These are phyloP conservation scores for Macropodus opercularis DNA, from an alignment of 2,797 vertebrate genomes.

Conservation along the genomic window DNA sequence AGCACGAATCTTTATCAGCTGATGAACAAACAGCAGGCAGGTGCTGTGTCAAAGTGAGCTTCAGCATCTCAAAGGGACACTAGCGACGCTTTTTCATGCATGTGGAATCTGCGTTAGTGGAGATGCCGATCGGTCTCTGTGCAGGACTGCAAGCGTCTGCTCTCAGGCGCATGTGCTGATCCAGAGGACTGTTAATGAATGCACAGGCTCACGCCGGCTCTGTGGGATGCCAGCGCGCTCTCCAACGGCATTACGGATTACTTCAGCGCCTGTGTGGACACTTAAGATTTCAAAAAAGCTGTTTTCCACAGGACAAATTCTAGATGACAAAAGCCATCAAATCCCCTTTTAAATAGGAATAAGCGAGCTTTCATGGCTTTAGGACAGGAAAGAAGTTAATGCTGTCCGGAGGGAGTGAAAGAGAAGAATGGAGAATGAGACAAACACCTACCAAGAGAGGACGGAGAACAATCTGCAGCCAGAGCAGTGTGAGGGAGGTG, in stretches of 20 bases:
- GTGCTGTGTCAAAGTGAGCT: background rate
- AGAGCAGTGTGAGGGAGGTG: slow-evolving; percentile 51
- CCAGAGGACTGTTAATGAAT: slow-evolving; percentile 48
- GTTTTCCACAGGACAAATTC: slow-evolving; percentile 58
- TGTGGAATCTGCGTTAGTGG: background rate
- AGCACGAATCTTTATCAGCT: background rate
- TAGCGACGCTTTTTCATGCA: background rate
- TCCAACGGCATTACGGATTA: slow-evolving; percentile 42
- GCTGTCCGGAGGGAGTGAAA: slow-evolving; percentile 50
- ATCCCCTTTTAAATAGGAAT: slow-evolving; percentile 47
- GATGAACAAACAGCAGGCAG: background rate
- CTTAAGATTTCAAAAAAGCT: slow-evolving; percentile 28
- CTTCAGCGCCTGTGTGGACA: slow-evolving; percentile 40
- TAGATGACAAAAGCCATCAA: slow-evolving; percentile 51
- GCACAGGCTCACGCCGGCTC: slow-evolving; percentile 38
- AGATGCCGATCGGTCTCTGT: too few relatives aligned
- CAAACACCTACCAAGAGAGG: slow-evolving; percentile 57
- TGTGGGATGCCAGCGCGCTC: slow-evolving; percentile 46
- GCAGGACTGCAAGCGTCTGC: too few relatives aligned
- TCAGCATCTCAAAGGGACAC: background rate
- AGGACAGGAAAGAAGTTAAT: slow-evolving; percentile 40
- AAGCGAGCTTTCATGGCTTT: slow-evolving; percentile 43
- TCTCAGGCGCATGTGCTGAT: slow-evolving; percentile 4
- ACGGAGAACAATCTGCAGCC: slow-evolving; percentile 28
- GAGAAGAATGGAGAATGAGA: slow-evolving; percentile 47